Evolutionary conservation across 1,140 invertebrate species (phyloP).

Genomic region (Apocrypta bakeri): DNA sequence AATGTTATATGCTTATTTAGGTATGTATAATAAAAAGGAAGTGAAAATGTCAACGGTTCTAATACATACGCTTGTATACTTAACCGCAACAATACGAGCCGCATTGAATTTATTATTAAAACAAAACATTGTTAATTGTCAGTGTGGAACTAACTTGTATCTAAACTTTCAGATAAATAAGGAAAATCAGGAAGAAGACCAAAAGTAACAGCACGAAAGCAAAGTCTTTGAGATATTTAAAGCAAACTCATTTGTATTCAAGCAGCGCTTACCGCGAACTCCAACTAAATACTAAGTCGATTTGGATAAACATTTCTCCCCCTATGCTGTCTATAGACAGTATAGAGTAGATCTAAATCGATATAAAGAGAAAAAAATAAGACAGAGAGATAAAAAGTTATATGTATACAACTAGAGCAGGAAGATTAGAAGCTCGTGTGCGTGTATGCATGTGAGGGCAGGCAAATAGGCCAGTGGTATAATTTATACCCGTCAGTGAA

Average conservation of each 20-base stretch:
- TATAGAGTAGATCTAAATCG: neutral
- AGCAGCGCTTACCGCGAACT: neutral
- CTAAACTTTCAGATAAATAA: neutral
- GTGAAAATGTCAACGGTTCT: neutral
- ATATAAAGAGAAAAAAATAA: neutral
- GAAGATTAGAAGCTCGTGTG: neutral
- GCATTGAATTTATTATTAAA: no score
- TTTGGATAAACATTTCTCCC: neutral
- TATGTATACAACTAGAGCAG: neutral
- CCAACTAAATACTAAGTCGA: constrained; percentile 36
- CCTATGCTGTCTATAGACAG: neutral
- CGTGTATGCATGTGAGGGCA: constrained; percentile 36
- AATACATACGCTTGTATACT: neutral
- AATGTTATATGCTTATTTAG: neutral
- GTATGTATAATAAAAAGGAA: neutral
- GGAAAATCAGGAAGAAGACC: neutral
- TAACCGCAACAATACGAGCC: no score
- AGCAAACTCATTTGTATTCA: neutral
- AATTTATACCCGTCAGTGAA: constrained; percentile 68
- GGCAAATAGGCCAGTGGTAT: constrained; percentile 69
- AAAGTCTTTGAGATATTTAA: constrained; percentile 8
- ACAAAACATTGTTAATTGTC: no score
- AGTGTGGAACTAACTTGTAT: neutral
- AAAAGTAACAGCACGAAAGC: neutral
- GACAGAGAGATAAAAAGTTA: neutral